Percentiles rank a stretch among this genome's conserved stretches.
Conservation (phyloP, 2,888 invertebrate species). For the Pharmacophagus antenor region DNA sequence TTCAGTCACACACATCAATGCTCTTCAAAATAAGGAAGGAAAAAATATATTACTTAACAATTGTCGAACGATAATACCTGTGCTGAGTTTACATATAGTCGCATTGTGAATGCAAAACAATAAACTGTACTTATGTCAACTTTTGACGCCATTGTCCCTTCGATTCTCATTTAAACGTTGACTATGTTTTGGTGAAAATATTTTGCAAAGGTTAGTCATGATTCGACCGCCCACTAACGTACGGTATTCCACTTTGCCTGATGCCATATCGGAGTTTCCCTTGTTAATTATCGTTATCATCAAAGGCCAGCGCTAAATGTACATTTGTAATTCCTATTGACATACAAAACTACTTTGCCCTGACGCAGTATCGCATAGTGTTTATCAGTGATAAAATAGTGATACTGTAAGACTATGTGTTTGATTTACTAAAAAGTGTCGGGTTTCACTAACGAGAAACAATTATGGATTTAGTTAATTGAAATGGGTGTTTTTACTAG, state of each 20-base stretch:
- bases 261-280: neutral
- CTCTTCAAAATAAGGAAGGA: neutral
- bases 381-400: conserved; percentile 26
- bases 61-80: conserved; percentile 12
- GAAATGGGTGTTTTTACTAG: conserved; percentile 15
- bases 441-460: neutral
- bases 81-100: conserved; percentile 4
- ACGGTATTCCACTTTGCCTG: neutral
- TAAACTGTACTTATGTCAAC: conserved; percentile 15
- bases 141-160: conserved; percentile 20
- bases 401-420: conserved; percentile 12
- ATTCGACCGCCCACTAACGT: neutral
- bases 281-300: conserved; percentile 23
- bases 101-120: conserved; percentile 17
- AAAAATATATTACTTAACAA: conserved; percentile 3
- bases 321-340: conserved; percentile 26
- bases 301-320: conserved; percentile 24
- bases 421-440: neutral
- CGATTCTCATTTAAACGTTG: conserved; percentile 11
- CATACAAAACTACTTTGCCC: conserved; percentile 10
- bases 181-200: conserved; percentile 11
- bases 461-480: conserved; percentile 14
- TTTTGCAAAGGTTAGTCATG: neutral
- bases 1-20: neutral
- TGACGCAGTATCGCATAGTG: conserved; percentile 14